Conservation (phyloP, 2,113 vertebrate species). For the Phoxinus phoxinus region DNA sequence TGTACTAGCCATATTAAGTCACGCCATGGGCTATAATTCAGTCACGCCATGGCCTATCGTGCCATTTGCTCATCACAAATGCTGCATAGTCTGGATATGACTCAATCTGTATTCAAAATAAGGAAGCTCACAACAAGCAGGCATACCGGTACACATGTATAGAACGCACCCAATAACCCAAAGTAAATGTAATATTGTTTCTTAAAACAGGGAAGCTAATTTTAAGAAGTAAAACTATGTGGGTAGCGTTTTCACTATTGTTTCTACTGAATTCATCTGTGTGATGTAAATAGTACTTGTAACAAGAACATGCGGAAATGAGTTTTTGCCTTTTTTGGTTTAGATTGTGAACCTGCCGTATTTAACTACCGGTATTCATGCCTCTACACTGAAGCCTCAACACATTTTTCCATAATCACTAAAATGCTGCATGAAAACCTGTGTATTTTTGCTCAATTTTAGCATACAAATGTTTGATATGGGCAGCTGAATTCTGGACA, state of each 20-base stretch:
- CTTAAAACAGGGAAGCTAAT: constrained; percentile 33
- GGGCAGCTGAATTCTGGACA: not conserved
- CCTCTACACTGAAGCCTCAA: no score
- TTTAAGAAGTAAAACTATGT: constrained; percentile 47
- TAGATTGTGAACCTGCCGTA: not conserved
- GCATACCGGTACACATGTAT: no score
- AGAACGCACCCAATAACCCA: not conserved
- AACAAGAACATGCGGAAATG: not conserved
- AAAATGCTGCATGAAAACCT: not conserved
- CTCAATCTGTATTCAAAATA: not conserved
- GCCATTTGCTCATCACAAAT: not conserved
- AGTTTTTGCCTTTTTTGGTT: constrained; percentile 5
- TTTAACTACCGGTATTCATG: not conserved
- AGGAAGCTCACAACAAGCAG: not conserved
- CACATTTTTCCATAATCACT: not conserved
- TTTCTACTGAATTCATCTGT: not conserved
- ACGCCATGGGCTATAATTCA: not conserved
- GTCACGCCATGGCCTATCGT: not conserved
- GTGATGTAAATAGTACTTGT: not conserved
- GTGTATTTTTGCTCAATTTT: not conserved
- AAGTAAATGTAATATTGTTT: not conserved
- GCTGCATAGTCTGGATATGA: not conserved
- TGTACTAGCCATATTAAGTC: not conserved
- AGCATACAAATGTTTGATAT: not conserved
- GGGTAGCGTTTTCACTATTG: constrained; percentile 22